phyloP scores from a whole-genome alignment of 1,140 invertebrate genomes.

The Conopomorpha cramerella region DNA sequence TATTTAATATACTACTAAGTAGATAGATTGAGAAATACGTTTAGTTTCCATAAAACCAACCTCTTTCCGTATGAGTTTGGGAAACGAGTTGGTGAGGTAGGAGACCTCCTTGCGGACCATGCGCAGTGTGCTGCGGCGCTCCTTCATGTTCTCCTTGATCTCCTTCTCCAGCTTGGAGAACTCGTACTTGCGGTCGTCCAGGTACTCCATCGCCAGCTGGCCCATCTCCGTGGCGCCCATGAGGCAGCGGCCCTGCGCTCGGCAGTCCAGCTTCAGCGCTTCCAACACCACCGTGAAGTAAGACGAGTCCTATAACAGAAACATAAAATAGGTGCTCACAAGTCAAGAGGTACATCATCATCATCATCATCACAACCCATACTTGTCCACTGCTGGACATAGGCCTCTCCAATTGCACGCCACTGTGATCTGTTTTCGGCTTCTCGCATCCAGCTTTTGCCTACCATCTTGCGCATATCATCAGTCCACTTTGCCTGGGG shows the following conservation, averaged over 20 bases:
- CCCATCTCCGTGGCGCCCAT: conserved; percentile 64
- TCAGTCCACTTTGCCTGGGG: no score
- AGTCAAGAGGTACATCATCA: no score
- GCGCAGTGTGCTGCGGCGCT: conserved; percentile 60
- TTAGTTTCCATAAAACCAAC: conserved; percentile 25
- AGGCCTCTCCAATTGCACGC: no score
- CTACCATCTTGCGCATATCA: no score
- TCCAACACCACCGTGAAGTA: conserved; percentile 65
- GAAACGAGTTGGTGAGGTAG: conserved; percentile 61
- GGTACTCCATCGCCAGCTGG: conserved; percentile 65
- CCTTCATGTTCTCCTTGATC: conserved; percentile 65
- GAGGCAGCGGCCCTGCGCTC: conserved; percentile 62
- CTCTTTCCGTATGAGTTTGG: conserved; percentile 63
- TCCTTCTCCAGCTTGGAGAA: conserved; percentile 61
- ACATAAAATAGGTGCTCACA: no score
- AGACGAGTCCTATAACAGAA: no score
- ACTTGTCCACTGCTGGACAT: no score
- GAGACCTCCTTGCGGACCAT: conserved; percentile 55
- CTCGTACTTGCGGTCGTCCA: conserved; percentile 63
- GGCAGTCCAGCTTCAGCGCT: conserved; percentile 58
- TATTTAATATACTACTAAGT: conserved; percentile 1
- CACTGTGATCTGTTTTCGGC: no score
- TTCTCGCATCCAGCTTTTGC: no score
- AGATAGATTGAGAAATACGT: conserved; percentile 4
- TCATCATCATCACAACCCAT: no score